Evolutionary conservation across 1,140 invertebrate genomes (phyloP).

Genomic region (Tetranychus urticae): DNA sequence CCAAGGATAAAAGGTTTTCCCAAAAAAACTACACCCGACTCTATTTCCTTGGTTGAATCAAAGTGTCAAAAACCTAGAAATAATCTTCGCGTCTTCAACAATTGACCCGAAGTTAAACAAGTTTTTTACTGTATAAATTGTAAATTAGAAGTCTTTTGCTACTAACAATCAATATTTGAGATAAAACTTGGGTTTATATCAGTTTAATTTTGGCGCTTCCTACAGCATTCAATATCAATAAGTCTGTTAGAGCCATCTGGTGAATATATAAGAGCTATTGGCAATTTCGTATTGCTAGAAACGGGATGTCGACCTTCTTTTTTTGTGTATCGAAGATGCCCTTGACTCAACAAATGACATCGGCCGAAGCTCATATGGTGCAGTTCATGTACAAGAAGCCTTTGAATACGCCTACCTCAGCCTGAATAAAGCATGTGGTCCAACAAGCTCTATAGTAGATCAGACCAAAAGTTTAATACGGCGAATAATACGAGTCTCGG

Average conservation of each 20-base stretch:
- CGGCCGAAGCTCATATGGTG: constrained; percentile 83
- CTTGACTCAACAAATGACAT: constrained; percentile 58
- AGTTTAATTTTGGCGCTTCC: too few species aligned
- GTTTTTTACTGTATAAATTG: too few species aligned
- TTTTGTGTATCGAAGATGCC: constrained; percentile 95
- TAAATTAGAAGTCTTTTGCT: too few species aligned
- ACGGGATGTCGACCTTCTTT: constrained; percentile 61
- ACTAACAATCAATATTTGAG: too few species aligned
- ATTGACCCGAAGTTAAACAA: constrained; percentile 31
- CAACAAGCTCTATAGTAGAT: constrained; percentile 6
- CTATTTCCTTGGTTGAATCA: constrained; percentile 63
- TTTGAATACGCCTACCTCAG: constrained; percentile 84
- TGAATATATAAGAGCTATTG: too few species aligned
- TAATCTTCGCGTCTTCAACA: constrained; percentile 60
- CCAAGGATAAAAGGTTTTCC: constrained; percentile 17
- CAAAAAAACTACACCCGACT: constrained; percentile 26
- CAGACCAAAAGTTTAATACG: constrained; percentile 37
- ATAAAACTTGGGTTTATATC: too few species aligned
- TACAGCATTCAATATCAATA: too few species aligned
- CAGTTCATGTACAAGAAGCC: constrained; percentile 63
- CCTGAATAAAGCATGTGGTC: constrained; percentile 45
- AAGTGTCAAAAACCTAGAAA: constrained; percentile 24
- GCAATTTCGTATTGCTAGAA: too few species aligned
- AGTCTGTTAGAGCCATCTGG: too few species aligned
- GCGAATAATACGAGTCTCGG: constrained; percentile 67